These are phyloP conservation scores for Bombycilla garrulus DNA, from an alignment of 2,113 vertebrate species.

Conservation along the genomic window DNA sequence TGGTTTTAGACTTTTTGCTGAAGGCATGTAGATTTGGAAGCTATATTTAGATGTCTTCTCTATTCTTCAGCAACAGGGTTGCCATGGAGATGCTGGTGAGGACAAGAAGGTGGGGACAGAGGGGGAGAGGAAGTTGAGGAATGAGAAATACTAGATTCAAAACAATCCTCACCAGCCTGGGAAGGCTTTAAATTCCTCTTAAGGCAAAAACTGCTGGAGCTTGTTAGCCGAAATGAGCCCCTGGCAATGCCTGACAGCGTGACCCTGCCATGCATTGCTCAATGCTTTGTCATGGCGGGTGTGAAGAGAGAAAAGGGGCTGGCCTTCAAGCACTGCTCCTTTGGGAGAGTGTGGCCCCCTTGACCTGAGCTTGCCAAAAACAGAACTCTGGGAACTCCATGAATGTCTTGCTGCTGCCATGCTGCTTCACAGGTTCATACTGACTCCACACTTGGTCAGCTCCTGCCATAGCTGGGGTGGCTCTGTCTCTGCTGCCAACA, in stretches of 20 bases:
- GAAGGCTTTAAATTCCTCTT: neutral
- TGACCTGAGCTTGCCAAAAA: neutral
- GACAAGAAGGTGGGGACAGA: neutral
- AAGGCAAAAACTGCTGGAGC: neutral
- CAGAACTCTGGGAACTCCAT: neutral
- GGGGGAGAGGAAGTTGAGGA: conserved; percentile 56
- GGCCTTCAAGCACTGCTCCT: neutral
- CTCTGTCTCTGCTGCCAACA: neutral
- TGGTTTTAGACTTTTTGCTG: conserved; percentile 69
- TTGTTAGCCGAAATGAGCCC: neutral
- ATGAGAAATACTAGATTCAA: conserved; percentile 23
- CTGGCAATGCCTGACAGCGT: neutral
- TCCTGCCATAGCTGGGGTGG: neutral
- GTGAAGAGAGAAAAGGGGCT: neutral
- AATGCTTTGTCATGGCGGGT: neutral
- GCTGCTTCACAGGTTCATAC: neutral
- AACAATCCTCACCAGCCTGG: neutral
- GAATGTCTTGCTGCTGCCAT: neutral
- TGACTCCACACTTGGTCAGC: neutral
- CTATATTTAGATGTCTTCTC: conserved; percentile 80
- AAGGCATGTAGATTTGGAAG: conserved; percentile 73
- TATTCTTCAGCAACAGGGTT: conserved; percentile 76
- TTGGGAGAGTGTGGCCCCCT: neutral
- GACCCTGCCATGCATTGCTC: neutral
- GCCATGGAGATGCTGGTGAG: conserved; percentile 75